phyloP scores from a whole-genome alignment of 2,888 invertebrate species.

The Lissocephala sabroskyi region DNA sequence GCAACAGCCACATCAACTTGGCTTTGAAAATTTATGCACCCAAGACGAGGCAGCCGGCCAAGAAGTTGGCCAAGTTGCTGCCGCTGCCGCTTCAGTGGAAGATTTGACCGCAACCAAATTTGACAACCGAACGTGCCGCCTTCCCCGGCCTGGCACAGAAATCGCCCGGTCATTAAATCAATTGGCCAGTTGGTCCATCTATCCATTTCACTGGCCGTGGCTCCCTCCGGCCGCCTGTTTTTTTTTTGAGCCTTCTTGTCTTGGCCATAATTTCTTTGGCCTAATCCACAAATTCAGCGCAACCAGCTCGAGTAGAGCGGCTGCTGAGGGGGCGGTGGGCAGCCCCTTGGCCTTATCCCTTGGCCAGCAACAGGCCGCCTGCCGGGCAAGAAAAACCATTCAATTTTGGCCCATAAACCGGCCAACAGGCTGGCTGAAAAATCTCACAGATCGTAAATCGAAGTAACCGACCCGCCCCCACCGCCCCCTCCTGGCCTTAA shows the following conservation, averaged over 20 bases:
- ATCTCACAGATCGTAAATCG: conserved; percentile 58
- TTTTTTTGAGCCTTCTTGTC: background rate
- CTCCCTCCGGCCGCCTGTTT: no score
- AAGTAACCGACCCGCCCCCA: conserved; percentile 3
- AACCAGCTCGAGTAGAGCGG: no score
- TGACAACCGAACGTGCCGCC: conserved; percentile 54
- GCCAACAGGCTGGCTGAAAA: conserved; percentile 30
- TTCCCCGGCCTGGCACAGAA: background rate
- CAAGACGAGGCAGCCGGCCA: conserved; percentile 2
- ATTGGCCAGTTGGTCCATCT: background rate
- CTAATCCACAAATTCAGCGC: background rate
- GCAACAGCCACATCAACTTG: conserved; percentile 55
- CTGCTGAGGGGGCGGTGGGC: no score
- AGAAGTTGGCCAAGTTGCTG: conserved; percentile 5
- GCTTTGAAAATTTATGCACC: conserved; percentile 49
- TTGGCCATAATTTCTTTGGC: conserved; percentile 3
- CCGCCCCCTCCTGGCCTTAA: background rate
- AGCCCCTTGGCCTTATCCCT: background rate
- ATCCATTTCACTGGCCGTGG: no score
- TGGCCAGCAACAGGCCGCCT: background rate
- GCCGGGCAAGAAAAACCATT: conserved; percentile 12
- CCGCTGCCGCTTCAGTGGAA: conserved; percentile 17
- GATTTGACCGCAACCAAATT: conserved; percentile 60
- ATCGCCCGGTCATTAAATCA: conserved; percentile 10
- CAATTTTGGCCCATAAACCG: conserved; percentile 28